Evolutionary conservation across 2,797 vertebrate genomes (phyloP).

Genomic region (Ficedula albicollis): DNA sequence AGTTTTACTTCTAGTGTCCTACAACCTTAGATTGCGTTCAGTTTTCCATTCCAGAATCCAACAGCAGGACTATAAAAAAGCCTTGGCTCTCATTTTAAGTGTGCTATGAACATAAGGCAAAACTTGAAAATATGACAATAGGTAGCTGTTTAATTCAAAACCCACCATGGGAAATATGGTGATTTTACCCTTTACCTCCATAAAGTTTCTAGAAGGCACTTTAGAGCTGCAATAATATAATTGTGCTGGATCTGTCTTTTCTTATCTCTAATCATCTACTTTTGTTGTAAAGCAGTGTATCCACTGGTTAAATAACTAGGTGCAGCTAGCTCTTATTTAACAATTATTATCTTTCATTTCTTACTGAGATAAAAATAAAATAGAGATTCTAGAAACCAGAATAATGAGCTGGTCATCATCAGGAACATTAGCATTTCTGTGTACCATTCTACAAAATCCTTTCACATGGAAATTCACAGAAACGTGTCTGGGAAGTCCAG

Average conservation of each 20-base stretch:
- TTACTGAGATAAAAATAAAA: not conserved
- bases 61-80: not conserved
- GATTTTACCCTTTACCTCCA: not conserved
- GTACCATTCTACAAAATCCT: not conserved
- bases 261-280: not conserved
- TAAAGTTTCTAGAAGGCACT: not conserved
- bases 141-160: not conserved
- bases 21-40: not conserved
- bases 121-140: not conserved
- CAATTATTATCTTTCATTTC: not conserved
- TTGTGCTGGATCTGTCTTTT: not conserved
- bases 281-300: not conserved
- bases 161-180: not conserved
- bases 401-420: not conserved
- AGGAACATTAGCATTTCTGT: not conserved
- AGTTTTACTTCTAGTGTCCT: not conserved
- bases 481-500: not conserved
- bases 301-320: not conserved
- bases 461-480: not conserved
- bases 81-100: not conserved
- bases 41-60: not conserved
- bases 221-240: not conserved
- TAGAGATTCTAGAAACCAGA: not conserved
- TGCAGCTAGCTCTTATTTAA: not conserved
- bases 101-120: not conserved